Evolutionary conservation across 2,113 vertebrate species (phyloP), one percentile per base, ranked within the genome.

Genomic region (Trachemys scripta): DNA sequence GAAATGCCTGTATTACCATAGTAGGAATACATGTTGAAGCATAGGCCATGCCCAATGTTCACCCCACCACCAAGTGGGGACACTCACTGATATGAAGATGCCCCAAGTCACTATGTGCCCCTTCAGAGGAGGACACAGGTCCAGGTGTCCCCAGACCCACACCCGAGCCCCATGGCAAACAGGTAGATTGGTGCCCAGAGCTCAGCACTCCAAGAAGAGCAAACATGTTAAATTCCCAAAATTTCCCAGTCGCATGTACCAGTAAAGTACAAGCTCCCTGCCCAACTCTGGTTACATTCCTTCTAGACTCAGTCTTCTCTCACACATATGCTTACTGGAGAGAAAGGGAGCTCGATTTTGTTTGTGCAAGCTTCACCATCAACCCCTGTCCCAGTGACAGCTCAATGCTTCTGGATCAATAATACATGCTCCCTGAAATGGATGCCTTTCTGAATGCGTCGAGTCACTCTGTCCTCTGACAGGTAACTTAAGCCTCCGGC

Each of bases 401-500:
- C 49, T 62, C 57, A 84, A 75, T 78, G 93, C 93, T 89, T 90
- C 88, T 27, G 12, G 95, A 97, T 98, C 95, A 98, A 98, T 97
- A 98, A 98, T 97, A 87, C 35, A 97, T 97, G 95, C 56, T 54
- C 62, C 78, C 94, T 97, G 98, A 97, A 98, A 98, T 88, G 72
- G 95, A 98, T 97, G 96, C 98, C 89, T 95, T 88, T 59, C 96
- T 84, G 93, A 54, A 13, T 10, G 87, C 79, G 19, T 3, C 1
- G 6, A 92, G 92, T 35, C 87, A 90, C 90, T 93, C 89, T 72
- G 38, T 82, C 65, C 89, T 96, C 90, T 4, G 3, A 31, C 0
- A 8, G 88, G 98, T 96, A 97, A 98, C 92, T 72, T 0, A 96
- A 98, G 92, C 93, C 90, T 80, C 45, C 0, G 0, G 94, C 90